A percentile compares a stretch with the other conserved stretches of the same genome.
Evolutionary conservation across 1,140 invertebrate genomes (phyloP).

Genomic region (Brachionus plicatilis): DNA sequence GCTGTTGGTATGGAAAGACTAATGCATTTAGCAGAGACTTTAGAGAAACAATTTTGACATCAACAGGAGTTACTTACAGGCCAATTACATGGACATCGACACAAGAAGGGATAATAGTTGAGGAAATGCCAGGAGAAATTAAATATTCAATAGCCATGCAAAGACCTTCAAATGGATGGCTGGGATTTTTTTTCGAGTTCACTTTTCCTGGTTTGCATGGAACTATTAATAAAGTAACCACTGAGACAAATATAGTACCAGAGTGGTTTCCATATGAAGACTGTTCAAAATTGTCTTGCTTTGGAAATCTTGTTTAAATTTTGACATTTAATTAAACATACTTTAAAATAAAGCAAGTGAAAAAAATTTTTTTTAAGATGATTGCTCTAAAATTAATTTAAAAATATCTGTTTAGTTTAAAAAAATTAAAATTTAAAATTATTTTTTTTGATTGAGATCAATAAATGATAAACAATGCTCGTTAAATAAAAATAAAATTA

Average conservation of each 20-base stretch:
- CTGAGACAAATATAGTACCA: conserved; percentile 47
- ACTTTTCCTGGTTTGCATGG: conserved; percentile 45
- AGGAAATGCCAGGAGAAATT: neutral
- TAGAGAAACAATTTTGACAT: neutral
- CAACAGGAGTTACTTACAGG: neutral
- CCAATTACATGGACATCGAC: neutral
- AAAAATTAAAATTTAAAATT: too few relatives aligned
- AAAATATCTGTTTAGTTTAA: too few relatives aligned
- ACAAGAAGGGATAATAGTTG: neutral
- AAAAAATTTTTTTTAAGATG: too few relatives aligned
- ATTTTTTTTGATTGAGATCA: too few relatives aligned
- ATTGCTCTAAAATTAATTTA: too few relatives aligned
- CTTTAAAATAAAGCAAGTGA: too few relatives aligned
- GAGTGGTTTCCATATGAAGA: conserved; percentile 47
- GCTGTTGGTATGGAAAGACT: neutral
- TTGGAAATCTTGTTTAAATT: conserved; percentile 45
- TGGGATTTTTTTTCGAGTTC: conserved; percentile 46
- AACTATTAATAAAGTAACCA: conserved; percentile 46
- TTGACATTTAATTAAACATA: too few relatives aligned
- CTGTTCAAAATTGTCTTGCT: conserved; percentile 45
- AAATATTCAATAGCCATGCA: neutral
- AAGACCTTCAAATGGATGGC: conserved; percentile 45
- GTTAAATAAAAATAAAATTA: too few relatives aligned
- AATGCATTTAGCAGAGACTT: neutral
- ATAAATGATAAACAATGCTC: too few relatives aligned